Evolutionary conservation across 2,888 invertebrate species (phyloP), one percentile per base, ranked within the genome.

Genomic region (Morpho achilles): DNA sequence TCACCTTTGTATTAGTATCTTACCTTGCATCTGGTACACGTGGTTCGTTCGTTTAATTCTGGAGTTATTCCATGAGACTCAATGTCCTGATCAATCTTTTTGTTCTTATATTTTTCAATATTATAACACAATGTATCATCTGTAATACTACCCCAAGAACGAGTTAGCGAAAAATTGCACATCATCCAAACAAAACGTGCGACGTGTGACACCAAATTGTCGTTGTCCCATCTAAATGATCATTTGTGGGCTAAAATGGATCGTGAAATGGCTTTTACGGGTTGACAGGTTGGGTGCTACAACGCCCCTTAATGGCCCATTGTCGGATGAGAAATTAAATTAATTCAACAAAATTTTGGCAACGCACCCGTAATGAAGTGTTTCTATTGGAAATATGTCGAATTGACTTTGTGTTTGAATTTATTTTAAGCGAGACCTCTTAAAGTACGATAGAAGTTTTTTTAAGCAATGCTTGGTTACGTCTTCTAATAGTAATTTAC

Each of bases 221-320:
- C 76, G 77, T 78, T 79, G 79, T 75, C 69, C 72, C 8, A 44
- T 68, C 70, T 67, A 80, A 84, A 80, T 75, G 79, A 73, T 77
- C 80, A 76, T 82, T 85, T 76, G 79, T 72, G 77, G 79, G 67
- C 69, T 70, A 76, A 73, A 86, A 83, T 83, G 78, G 80, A 70
- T 79, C 80, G 79, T 82, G 79, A 82, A 87, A 84, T 76, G 75
- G 73, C 77, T 78, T 84, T 86, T 85, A 86, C 80, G 80, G 79
- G 79, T 78, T 82, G 76, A 73, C 81, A 81, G 79, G 78, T 75
- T 75, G 69, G 71, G 70, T 71, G 73, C 71, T 71, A 72, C 73
- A 77, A 67, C 73, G 69, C 66, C 77, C 81, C 82, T 83, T 84
- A 81, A 74, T 79, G 70, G 69, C 61, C 72, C 74, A 73, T 82